Evolutionary conservation across 2,797 vertebrate species (phyloP).

Genomic region (Enteromius afrohamiltoni): DNA sequence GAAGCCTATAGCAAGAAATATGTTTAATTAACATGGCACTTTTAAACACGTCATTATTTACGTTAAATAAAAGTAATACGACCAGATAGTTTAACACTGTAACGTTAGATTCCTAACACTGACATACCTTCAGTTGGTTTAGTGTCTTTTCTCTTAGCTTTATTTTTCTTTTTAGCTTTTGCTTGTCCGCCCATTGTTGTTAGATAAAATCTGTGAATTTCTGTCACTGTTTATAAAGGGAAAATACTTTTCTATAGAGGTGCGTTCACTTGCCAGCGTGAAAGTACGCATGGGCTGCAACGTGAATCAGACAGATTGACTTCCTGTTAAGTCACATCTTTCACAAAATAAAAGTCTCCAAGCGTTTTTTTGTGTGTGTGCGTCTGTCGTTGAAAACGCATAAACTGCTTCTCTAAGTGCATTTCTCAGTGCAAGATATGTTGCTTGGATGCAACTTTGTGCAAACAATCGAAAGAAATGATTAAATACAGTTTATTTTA

Average conservation of each 20-base stretch:
- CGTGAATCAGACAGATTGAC: slow-evolving; percentile 9
- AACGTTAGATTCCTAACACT: neutral
- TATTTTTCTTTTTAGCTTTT: slow-evolving; percentile 80
- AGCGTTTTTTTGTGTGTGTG: neutral
- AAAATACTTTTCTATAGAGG: neutral
- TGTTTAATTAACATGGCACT: neutral
- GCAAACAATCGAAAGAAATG: neutral
- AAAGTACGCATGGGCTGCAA: slow-evolving; percentile 38
- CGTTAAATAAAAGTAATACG: neutral
- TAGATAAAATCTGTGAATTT: neutral
- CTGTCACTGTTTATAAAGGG: neutral
- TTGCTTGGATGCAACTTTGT: neutral
- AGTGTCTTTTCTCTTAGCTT: slow-evolving; percentile 74
- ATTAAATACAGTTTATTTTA: neutral
- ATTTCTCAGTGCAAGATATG: neutral
- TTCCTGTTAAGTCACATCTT: slow-evolving; percentile 23
- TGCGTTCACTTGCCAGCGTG: neutral
- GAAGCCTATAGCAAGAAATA: neutral
- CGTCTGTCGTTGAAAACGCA: neutral
- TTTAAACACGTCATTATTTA: neutral
- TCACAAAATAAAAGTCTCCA: slow-evolving; percentile 42
- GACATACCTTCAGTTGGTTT: slow-evolving; percentile 68
- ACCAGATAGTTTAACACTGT: neutral
- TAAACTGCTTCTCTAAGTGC: neutral
- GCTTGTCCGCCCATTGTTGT: slow-evolving; percentile 80